Evolutionary conservation across 2,797 vertebrate genomes (phyloP).

Genomic region (Echeneis naucrates): DNA sequence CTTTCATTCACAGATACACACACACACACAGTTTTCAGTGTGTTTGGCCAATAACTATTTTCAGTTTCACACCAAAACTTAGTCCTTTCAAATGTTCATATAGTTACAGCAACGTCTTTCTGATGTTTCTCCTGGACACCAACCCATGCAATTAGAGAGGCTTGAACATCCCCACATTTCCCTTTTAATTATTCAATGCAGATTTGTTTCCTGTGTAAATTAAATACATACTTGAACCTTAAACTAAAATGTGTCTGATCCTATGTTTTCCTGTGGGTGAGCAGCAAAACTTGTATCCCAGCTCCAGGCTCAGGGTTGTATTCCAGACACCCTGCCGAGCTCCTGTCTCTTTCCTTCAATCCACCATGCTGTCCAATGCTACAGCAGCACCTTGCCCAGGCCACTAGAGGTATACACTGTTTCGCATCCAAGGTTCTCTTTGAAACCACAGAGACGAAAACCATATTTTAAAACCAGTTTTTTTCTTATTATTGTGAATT

Average conservation of each 20-base stretch:
- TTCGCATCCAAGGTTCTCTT: not conserved
- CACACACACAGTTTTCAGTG: no score
- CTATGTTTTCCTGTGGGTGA: conserved; percentile 5
- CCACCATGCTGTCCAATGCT: conserved; percentile 80
- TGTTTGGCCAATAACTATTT: no score
- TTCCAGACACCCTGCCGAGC: conserved; percentile 81
- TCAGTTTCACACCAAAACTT: no score
- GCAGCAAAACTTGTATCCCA: conserved; percentile 75
- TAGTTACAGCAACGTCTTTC: no score
- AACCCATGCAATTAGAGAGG: no score
- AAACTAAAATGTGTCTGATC: not conserved
- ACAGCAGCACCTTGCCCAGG: conserved; percentile 28
- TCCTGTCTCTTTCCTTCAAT: conserved; percentile 86
- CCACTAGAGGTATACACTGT: conserved; percentile 31
- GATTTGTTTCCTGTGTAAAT: not conserved
- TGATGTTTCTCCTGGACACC: no score
- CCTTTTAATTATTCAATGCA: not conserved
- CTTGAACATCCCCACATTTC: not conserved
- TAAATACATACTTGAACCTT: not conserved
- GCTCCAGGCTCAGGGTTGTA: conserved; percentile 84
- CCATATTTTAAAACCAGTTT: no score
- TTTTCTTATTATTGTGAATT: no score
- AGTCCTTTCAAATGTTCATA: no score
- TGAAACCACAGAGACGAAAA: not conserved
- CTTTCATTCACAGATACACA: no score